phyloP scores from a whole-genome alignment of 1,140 invertebrate genomes.

The Papilio helenus region DNA sequence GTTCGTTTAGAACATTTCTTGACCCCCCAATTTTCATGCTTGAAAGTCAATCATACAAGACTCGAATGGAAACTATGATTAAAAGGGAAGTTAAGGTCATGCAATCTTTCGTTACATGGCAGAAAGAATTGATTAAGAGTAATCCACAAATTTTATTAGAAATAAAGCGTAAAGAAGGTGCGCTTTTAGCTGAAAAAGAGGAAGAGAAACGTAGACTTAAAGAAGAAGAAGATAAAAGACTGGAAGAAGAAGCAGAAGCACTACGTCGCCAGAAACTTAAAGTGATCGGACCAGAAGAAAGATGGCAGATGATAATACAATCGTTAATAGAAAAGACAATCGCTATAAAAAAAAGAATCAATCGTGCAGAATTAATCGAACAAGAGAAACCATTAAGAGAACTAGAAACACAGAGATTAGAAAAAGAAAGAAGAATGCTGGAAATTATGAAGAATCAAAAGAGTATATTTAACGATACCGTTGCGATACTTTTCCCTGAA shows the following conservation, averaged over 20 bases:
- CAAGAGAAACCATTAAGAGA: slow-evolving; percentile 79
- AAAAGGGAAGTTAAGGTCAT: slow-evolving; percentile 73
- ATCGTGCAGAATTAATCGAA: slow-evolving; percentile 74
- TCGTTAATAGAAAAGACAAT: slow-evolving; percentile 78
- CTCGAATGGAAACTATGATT: slow-evolving; percentile 66
- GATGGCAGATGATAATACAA: slow-evolving; percentile 77
- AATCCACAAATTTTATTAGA: slow-evolving; percentile 73
- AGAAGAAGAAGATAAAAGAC: slow-evolving; percentile 71
- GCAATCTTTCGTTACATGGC: slow-evolving; percentile 71
- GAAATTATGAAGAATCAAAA: slow-evolving; percentile 81
- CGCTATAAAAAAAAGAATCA: slow-evolving; percentile 79
- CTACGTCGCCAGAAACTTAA: slow-evolving; percentile 59
- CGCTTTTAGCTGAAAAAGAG: slow-evolving; percentile 69
- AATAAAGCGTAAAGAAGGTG: slow-evolving; percentile 73
- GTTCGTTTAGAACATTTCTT: slow-evolving; percentile 84
- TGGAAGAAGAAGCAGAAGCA: slow-evolving; percentile 74
- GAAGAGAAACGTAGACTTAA: slow-evolving; percentile 67
- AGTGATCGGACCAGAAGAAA: slow-evolving; percentile 74
- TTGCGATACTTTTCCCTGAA: slow-evolving; percentile 80
- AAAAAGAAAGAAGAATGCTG: slow-evolving; percentile 77
- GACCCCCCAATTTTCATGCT: slow-evolving; percentile 81
- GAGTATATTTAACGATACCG: slow-evolving; percentile 79
- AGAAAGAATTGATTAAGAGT: slow-evolving; percentile 73
- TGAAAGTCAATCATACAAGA: slow-evolving; percentile 59
- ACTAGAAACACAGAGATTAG: slow-evolving; percentile 72